These are phyloP conservation scores for Styela clava DNA, from an alignment of 23 tunicate species.

Conservation along the genomic window DNA sequence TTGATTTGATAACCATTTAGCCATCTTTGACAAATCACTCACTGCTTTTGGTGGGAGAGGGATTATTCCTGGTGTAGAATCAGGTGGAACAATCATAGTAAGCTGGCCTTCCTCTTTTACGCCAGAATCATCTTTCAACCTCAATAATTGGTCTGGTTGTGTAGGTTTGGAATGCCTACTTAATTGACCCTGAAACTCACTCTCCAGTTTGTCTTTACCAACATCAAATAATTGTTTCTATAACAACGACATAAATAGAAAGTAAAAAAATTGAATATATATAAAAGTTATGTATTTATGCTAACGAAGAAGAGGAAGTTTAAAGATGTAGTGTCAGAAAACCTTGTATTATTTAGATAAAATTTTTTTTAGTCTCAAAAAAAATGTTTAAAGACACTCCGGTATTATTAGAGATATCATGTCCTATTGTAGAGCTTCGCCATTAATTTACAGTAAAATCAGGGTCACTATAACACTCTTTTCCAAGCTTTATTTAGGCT, in stretches of 20 bases:
- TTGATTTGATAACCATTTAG: conserved; percentile 66
- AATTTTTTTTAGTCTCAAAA: no score
- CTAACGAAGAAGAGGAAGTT: no score
- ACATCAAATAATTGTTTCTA: conserved; percentile 21
- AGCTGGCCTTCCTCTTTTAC: neutral
- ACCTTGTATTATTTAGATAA: no score
- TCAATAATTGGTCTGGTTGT: conserved; percentile 24
- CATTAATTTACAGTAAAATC: no score
- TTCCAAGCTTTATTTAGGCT: no score
- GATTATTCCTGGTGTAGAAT: neutral
- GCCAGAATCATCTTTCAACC: neutral
- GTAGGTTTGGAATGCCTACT: conserved; percentile 27
- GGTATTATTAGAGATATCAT: no score
- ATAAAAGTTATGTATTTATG: neutral
- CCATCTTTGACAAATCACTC: conserved; percentile 53
- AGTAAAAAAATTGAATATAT: neutral
- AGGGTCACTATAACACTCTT: no score
- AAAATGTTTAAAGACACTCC: no score
- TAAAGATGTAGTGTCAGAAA: no score
- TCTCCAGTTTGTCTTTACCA: conserved; percentile 30
- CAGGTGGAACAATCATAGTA: neutral
- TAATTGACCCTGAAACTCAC: conserved; percentile 13
- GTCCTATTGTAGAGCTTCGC: no score
- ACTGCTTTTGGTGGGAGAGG: conserved; percentile 57
- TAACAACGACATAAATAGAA: neutral